A percentile compares a stretch with the other conserved stretches of the same genome.
Evolutionary conservation across 2,797 vertebrate genomes (phyloP).

Genomic region (Micrastur ruficollis): DNA sequence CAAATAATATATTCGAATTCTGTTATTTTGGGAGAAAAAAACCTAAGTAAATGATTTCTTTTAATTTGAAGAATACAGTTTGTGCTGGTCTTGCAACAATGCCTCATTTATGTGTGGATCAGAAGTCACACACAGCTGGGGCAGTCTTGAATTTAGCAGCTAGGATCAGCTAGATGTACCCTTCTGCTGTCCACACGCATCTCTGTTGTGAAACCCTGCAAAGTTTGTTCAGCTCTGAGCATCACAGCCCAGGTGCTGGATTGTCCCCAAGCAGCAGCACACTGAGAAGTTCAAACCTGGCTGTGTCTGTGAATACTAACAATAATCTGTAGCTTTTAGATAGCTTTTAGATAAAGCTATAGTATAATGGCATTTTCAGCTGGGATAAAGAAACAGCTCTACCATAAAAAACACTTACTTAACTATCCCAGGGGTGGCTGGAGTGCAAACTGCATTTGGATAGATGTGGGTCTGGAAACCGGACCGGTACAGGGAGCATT

Average conservation of each 20-base stretch:
- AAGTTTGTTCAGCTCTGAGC: neutral
- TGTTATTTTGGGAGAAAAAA: neutral
- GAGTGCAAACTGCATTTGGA: neutral
- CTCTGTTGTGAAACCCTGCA: neutral
- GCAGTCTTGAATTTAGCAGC: neutral
- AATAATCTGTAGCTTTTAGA: neutral
- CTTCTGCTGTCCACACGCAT: neutral
- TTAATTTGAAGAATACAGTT: neutral
- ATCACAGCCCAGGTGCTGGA: accelerated
- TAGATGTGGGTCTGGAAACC: neutral
- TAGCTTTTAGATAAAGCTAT: neutral
- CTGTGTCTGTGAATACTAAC: neutral
- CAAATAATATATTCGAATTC: constrained; percentile 22
- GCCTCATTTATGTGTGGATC: neutral
- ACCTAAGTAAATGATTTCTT: neutral
- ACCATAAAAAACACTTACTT: neutral
- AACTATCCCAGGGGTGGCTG: neutral
- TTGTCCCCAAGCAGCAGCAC: neutral
- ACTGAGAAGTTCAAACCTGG: neutral
- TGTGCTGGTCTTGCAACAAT: neutral
- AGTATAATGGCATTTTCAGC: neutral
- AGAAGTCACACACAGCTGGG: neutral
- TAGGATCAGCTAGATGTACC: neutral
- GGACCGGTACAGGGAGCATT: neutral
- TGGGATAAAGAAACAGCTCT: neutral